Base-by-base conservation (phyloP, 2,113 vertebrate genomes). In the Cyanoramphus novaezelandiae region DNA sequence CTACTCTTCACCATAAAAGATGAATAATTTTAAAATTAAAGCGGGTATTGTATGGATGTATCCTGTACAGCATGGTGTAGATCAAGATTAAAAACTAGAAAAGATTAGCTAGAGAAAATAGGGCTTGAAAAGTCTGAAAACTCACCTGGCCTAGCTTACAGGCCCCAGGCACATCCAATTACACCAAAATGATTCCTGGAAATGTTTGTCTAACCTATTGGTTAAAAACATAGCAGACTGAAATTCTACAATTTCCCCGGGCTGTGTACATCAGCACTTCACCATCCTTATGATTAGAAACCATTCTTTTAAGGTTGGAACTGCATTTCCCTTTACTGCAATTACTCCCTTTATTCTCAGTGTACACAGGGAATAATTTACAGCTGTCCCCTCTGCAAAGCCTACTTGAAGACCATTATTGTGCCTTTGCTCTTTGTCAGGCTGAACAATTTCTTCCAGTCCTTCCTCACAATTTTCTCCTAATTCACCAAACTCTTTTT, bases 131-230 rank as follows among this genome's bases (percentile, higher is more conserved):
- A 88, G 60, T 67, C 7, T 43, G 55, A 93, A 93, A 84, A 17
- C 20, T 92, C 65, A 76, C 60, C 39, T 86, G 77, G 39, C 24
- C 43, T 19, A 64, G 24, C 43, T 89, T 4, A 4, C 1, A 1
- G 49, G 11, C 53, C 41, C 49, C 27, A 31, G 49, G 76, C 21
- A 67, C 62, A 76, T 81, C 91, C 82, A 82, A 87, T 89, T 93
- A 69, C 50, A 82, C 12, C 13, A 47, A 79, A 89, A 64, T 39
- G 72, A 81, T 89, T 96, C 91, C 81, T 82, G 65, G 86, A 95
- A 95, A 82, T 82, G 39, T 95, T 89, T 96, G 60, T 79, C 60
- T 52, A 92, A 91, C 29, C 20, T 84, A 13, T 71, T 95, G 72
- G 69, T 87, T 78, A 84, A 92, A 88, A 95, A 47, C 55, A 79